Evolutionary conservation across 2,888 invertebrate species (phyloP).

Genomic region (Ganaspis brasiliensis): DNA sequence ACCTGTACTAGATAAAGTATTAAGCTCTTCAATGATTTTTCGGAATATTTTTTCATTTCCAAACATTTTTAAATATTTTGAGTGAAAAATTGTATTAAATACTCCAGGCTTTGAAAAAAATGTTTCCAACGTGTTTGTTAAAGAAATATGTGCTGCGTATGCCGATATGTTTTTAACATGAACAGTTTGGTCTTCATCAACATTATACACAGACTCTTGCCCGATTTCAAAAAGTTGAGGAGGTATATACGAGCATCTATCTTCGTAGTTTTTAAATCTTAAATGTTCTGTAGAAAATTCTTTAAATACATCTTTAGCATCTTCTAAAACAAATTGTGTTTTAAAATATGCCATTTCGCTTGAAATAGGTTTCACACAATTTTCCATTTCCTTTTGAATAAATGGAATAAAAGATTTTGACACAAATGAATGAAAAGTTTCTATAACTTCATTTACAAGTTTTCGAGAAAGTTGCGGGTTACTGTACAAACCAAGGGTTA

Average conservation of each 20-base stretch:
- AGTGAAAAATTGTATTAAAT: constrained; percentile 46
- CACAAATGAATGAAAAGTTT: background rate
- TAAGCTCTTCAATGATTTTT: constrained; percentile 46
- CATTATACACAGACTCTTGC: constrained; percentile 36
- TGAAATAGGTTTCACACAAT: background rate
- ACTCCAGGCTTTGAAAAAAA: constrained; percentile 47
- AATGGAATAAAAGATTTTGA: constrained; percentile 9
- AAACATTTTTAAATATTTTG: constrained; percentile 49
- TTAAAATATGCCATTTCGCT: constrained; percentile 21
- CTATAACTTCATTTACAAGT: constrained; percentile 12
- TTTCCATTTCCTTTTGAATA: no score
- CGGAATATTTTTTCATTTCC: constrained; percentile 46
- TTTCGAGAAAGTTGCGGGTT: constrained; percentile 35
- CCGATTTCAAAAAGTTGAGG: constrained; percentile 38
- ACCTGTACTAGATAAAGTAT: constrained; percentile 39
- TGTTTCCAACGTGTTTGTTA: constrained; percentile 36
- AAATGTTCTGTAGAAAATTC: constrained; percentile 44
- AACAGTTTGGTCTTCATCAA: background rate
- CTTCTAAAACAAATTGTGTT: no score
- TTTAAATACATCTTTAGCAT: constrained; percentile 26
- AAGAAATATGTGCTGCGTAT: constrained; percentile 46
- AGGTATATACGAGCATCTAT: constrained; percentile 36
- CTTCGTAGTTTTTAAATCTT: constrained; percentile 45
- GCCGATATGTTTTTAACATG: constrained; percentile 26
- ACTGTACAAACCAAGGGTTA: constrained; percentile 33